A percentile compares a stretch with the other conserved stretches of the same genome.
Evolutionary conservation across 2,113 vertebrate species (phyloP).

Genomic region (Capra hircus): DNA sequence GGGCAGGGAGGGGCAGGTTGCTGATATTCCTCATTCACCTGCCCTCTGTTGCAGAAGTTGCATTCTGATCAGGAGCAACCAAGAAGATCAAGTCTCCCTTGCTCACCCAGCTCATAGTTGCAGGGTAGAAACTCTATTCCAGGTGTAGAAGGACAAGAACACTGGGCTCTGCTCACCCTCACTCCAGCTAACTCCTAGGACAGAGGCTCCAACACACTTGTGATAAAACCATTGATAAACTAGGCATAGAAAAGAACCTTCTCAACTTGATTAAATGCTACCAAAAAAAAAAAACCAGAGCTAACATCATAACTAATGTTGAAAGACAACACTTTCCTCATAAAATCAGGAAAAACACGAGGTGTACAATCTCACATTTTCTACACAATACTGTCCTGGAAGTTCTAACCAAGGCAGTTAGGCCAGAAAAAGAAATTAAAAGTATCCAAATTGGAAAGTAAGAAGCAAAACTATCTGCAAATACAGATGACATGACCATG

Average conservation of each 20-base stretch:
- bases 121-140: neutral
- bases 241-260: neutral
- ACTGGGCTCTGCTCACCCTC: neutral
- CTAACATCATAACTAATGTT: neutral
- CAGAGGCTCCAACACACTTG: neutral
- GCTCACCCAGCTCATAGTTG: neutral
- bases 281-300: neutral
- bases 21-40: neutral
- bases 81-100: neutral
- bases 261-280: neutral
- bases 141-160: neutral
- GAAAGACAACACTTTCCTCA: neutral
- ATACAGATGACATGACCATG: neutral
- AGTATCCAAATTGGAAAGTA: neutral
- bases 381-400: neutral
- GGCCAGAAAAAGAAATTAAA: conserved; percentile 4
- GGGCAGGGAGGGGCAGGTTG: neutral
- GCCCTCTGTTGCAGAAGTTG: neutral
- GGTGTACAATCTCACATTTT: neutral
- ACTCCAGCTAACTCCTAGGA: neutral
- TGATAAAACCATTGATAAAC: conserved; percentile 20
- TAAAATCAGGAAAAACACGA: conserved; percentile 2
- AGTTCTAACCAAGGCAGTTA: neutral
- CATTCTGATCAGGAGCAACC: neutral
- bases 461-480: conserved; percentile 30